phyloP scores from a whole-genome alignment of 2,797 vertebrate genomes.

The Melanotaenia boesemani region DNA sequence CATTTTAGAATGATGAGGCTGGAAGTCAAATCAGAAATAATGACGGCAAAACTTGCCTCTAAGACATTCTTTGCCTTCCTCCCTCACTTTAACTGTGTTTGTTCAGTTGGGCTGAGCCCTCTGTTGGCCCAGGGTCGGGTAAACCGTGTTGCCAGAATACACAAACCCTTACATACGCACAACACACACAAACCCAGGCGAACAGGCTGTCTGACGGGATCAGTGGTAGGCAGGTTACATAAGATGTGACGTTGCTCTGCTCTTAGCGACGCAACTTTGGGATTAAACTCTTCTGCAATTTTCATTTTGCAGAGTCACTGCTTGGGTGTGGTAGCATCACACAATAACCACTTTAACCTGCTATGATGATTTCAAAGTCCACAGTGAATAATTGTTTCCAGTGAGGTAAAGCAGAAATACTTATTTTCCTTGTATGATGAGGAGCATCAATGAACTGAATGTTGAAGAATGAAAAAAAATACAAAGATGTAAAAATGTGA shows the following conservation, averaged over 20 bases:
- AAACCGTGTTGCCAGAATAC: conserved; percentile 39
- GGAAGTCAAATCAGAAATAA: background rate
- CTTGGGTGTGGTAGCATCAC: conserved; percentile 20
- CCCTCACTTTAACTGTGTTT: conserved; percentile 1
- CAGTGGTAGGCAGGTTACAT: conserved; percentile 26
- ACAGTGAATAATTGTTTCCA: conserved; percentile 1
- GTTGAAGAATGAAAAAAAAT: background rate
- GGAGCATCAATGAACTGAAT: background rate
- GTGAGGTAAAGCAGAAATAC: background rate
- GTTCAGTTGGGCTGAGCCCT: conserved; percentile 1
- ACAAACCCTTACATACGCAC: conserved; percentile 34
- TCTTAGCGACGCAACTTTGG: conserved; percentile 9
- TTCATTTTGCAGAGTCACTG: conserved; percentile 4
- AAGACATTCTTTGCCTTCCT: background rate
- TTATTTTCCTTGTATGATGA: background rate
- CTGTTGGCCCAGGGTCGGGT: background rate
- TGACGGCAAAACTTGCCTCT: background rate
- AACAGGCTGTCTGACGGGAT: conserved; percentile 32
- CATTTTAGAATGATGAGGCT: background rate
- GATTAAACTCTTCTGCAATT: conserved; percentile 22
- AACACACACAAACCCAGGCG: background rate
- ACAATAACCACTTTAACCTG: conserved; percentile 19
- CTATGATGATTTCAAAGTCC: conserved; percentile 19
- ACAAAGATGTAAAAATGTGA: background rate
- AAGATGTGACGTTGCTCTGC: conserved; percentile 22